Conservation (phyloP, 2,113 vertebrate genomes). For the Centrocercus urophasianus region DNA sequence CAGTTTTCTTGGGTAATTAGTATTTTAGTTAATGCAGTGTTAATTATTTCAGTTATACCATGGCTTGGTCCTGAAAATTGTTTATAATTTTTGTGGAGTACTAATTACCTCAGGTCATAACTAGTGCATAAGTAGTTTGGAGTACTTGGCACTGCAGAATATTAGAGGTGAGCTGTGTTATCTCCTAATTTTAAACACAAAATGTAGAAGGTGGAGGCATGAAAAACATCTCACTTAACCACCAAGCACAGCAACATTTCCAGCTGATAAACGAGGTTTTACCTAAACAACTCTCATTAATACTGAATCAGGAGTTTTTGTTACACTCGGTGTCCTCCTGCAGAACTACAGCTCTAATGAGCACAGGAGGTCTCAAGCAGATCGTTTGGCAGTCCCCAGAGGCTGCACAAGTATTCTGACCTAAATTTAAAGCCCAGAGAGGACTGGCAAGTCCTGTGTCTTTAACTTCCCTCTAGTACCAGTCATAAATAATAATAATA, state of each 20-base stretch:
- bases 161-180: background rate
- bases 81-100: background rate
- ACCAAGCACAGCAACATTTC: background rate
- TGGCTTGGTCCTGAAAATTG: background rate
- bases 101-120: background rate
- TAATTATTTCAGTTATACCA: background rate
- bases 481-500: background rate
- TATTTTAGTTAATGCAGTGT: background rate
- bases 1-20: background rate
- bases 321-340: background rate
- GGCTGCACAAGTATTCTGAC: background rate
- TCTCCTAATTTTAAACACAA: background rate
- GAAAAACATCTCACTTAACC: background rate
- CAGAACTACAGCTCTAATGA: background rate
- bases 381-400: background rate
- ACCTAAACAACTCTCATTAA: background rate
- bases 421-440: background rate
- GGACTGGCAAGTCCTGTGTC: background rate
- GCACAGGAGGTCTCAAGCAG: no score
- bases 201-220: background rate
- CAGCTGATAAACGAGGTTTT: constrained; percentile 5
- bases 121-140: background rate
- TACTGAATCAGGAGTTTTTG: background rate
- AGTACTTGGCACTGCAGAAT: background rate
- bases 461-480: background rate